Base-by-base conservation (phyloP, 64 coral and sea anemone genomes). In the Astreopora myriophthalma region DNA sequence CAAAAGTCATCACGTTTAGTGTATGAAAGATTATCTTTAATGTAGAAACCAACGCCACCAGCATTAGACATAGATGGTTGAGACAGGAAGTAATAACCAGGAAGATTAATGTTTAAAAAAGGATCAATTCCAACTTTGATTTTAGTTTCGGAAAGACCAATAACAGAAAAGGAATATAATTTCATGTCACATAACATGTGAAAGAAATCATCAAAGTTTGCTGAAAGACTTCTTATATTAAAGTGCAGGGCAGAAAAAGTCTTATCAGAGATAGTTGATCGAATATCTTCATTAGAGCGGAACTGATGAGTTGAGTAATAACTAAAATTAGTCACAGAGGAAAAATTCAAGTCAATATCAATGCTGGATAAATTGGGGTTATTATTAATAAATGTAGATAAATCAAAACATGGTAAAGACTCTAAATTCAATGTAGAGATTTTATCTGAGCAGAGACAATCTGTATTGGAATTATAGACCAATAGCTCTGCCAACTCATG, bases 311-410 rank as follows among this genome's bases (percentile, higher is more conserved):
- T 38, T 37, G n/a, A 62, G 34, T 85, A 85, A 65, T 38, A 85
- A 37, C 65, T 13, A 68, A 85, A 85, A 67, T 85, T 85, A 30
- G 78, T 82, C 26, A 62, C 8, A 22, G 78, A 34, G 31, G 29
- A 48, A 5, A 82, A 33, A 55, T 82, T 52, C 60, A 58, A 60
- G 60, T 82, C 51, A 61, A 58, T 63, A 32, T 63, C 78, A 63
- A 82, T 31, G 48, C 60, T 63, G 11, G 29, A 33, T 44, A 82
- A 58, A 58, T 51, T 58, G 2, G 42, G 40, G 34, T 82, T 82
- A 58, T 80, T 84, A 84, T 85, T 85, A 40, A 85, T 85, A 28
- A 23, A 68, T 67, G 81, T 39, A 62, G 65, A 69, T 27, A 86
- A 25, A 86, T 86, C 61, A 69, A 86, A 86, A 86, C 83, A 29